These are phyloP conservation scores for Carassius carassius DNA, from an alignment of 2,113 vertebrate species.

Conservation along the genomic window DNA sequence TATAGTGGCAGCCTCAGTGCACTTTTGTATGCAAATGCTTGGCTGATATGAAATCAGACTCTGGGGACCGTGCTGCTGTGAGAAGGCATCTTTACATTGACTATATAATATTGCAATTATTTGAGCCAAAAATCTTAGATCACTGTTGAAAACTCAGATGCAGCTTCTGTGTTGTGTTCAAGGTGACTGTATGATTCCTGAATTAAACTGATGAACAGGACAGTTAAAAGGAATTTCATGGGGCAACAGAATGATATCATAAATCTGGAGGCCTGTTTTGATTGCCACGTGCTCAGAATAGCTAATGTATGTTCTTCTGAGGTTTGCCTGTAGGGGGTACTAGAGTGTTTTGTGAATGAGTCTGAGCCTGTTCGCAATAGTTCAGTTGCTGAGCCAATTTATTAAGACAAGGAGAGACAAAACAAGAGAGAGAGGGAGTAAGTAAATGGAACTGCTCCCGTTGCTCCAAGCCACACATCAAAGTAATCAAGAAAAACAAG, in stretches of 20 bases:
- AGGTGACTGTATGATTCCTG: conserved; percentile 46
- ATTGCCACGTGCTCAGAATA: conserved; percentile 62
- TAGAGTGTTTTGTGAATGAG: conserved; percentile 69
- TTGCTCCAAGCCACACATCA: conserved; percentile 78
- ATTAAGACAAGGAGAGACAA: conserved; percentile 53
- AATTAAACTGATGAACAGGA: conserved; percentile 61
- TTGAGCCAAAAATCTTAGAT: not conserved
- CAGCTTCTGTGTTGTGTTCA: conserved; percentile 49
- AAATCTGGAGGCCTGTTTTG: conserved; percentile 64
- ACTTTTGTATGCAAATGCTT: not conserved
- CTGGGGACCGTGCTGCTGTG: not conserved
- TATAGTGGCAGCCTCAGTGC: not conserved
- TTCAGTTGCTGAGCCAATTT: conserved; percentile 79
- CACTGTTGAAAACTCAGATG: conserved; percentile 14
- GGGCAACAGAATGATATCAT: conserved; percentile 59
- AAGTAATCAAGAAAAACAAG: conserved; percentile 83
- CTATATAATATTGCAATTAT: not conserved
- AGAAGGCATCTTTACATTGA: not conserved
- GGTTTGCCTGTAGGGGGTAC: conserved; percentile 75
- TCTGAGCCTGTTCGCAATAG: conserved; percentile 78
- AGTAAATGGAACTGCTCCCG: conserved; percentile 79
- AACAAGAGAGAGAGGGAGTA: conserved; percentile 51
- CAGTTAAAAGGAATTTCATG: conserved; percentile 67
- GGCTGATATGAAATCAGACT: not conserved
- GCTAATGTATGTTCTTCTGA: conserved; percentile 51